Percentiles rank a stretch among this genome's conserved stretches.
Conservation (phyloP, 2,113 vertebrate species). For the Lamprologus tigripictilis region DNA sequence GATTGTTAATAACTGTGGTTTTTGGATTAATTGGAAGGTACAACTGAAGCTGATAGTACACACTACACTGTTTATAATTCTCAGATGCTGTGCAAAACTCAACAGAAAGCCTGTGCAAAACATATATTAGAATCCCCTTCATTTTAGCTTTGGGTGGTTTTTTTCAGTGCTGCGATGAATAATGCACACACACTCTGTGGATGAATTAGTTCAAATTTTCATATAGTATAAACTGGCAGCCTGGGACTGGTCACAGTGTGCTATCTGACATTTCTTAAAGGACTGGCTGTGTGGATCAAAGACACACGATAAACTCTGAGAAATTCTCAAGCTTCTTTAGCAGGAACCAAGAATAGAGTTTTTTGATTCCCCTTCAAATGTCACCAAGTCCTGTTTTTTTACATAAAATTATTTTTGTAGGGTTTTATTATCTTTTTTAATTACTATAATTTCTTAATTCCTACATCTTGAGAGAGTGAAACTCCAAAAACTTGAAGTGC, state of each 20-base stretch:
- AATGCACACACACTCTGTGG: conserved; percentile 7
- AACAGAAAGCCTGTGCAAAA: conserved; percentile 14
- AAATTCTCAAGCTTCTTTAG: background rate
- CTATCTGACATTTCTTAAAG: conserved; percentile 7
- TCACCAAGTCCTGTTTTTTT: background rate
- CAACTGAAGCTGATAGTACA: background rate
- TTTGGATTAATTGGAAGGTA: background rate
- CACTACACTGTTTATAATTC: conserved; percentile 4
- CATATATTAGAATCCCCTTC: conserved; percentile 20
- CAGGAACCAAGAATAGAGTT: background rate
- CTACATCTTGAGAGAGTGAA: background rate
- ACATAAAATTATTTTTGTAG: background rate
- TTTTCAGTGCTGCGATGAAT: conserved; percentile 37
- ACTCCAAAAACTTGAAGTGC: background rate
- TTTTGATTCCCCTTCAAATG: background rate
- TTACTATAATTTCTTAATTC: background rate
- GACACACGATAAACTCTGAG: background rate
- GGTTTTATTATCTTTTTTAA: background rate
- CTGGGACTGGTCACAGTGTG: conserved; percentile 1
- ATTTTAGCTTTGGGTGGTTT: conserved; percentile 12
- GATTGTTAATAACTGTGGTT: background rate
- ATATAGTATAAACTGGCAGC: conserved; percentile 16
- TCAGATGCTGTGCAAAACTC: conserved; percentile 5
- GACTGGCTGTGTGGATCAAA: conserved; percentile 26
- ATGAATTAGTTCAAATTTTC: conserved; percentile 31